phyloP scores from a whole-genome alignment of 2,113 vertebrate genomes.

The Actenoides hombroni region DNA sequence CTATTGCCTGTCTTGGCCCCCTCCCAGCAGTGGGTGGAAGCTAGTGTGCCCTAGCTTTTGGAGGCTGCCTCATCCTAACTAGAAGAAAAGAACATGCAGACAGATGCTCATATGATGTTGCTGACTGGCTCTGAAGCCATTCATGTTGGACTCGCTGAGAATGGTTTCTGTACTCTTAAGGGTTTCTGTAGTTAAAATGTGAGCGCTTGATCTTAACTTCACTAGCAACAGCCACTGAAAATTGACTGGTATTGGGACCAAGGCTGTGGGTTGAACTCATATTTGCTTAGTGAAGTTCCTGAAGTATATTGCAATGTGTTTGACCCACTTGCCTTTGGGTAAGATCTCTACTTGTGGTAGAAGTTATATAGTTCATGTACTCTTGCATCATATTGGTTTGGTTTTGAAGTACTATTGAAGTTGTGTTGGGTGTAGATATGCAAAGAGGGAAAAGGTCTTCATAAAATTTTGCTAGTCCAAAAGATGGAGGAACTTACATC shows the following conservation, averaged over 20 bases:
- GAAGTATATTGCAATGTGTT: background rate
- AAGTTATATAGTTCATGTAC: background rate
- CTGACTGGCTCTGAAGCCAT: background rate
- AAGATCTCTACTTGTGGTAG: background rate
- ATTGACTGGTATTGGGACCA: background rate
- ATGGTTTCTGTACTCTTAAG: background rate
- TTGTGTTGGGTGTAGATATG: background rate
- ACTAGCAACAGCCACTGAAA: background rate
- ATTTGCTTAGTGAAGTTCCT: background rate
- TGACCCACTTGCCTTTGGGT: background rate
- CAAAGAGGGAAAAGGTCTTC: background rate
- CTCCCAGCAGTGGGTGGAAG: rapidly evolving
- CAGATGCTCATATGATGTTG: rapidly evolving
- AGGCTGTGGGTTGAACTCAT: background rate
- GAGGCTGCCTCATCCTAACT: background rate
- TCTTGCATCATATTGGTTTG: background rate
- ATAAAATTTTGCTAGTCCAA: background rate
- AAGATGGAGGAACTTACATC: background rate
- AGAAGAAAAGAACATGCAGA: background rate
- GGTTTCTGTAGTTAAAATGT: background rate
- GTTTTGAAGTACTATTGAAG: background rate
- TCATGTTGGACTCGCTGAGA: background rate
- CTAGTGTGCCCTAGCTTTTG: background rate
- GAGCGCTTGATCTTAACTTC: background rate
- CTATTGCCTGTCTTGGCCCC: background rate